Evolutionary conservation across 2,113 vertebrate species (phyloP).

Genomic region (Pycnonotus jocosus): DNA sequence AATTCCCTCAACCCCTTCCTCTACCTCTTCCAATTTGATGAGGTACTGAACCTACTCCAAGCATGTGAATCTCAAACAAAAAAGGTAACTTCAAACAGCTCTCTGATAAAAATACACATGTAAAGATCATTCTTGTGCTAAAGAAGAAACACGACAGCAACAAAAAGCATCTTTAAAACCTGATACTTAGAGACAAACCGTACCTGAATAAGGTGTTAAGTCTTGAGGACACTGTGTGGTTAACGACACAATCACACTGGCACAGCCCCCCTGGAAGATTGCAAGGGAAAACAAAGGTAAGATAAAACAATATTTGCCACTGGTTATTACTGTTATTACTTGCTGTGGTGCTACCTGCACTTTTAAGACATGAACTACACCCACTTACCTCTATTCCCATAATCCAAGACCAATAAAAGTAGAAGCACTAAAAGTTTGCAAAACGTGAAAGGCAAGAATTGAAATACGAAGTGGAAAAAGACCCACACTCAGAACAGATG

Average conservation of each 20-base stretch:
- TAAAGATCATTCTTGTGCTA: neutral
- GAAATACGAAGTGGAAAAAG: neutral
- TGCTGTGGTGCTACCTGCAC: neutral
- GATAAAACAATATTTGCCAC: neutral
- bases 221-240: constrained; percentile 97
- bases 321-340: neutral
- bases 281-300: neutral
- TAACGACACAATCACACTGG: constrained; percentile 92
- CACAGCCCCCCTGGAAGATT: constrained; percentile 88
- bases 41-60: neutral
- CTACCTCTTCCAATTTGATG: neutral
- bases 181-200: neutral
- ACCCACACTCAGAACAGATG: neutral
- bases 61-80: neutral
- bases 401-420: neutral
- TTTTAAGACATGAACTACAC: neutral
- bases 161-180: neutral
- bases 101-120: neutral
- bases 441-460: neutral
- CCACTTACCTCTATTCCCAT: neutral
- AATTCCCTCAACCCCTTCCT: neutral
- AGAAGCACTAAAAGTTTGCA: neutral
- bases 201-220: constrained; percentile 92
- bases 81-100: neutral
- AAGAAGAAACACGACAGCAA: neutral